Conservation (phyloP, 2,113 vertebrate genomes). For the Psammodynastes pulverulentus region DNA sequence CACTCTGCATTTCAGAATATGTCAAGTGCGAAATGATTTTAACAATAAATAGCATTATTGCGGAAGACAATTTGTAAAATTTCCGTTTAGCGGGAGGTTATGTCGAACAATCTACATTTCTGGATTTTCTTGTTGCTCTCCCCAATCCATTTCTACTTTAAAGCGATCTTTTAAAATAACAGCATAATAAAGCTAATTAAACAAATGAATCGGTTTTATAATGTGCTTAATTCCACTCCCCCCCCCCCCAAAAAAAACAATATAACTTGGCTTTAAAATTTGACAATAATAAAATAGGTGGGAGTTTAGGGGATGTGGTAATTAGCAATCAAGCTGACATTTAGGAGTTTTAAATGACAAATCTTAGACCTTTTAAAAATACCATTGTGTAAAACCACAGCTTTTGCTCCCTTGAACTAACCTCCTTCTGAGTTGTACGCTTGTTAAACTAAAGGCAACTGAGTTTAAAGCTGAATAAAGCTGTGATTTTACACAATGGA, state of each 20-base stretch:
- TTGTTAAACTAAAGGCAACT: slow-evolving; percentile 35
- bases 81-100: background rate
- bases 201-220: slow-evolving; percentile 11
- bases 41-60: background rate
- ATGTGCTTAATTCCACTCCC: slow-evolving; percentile 30
- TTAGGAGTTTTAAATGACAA: slow-evolving; percentile 57
- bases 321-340: slow-evolving; percentile 49
- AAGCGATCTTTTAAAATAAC: background rate
- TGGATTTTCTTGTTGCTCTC: background rate
- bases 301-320: slow-evolving; percentile 43
- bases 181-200: slow-evolving; percentile 16
- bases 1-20: slow-evolving; percentile 28
- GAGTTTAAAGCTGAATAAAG: background rate
- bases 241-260: background rate
- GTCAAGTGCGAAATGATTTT: background rate
- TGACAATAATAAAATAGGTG: slow-evolving; percentile 30
- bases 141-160: background rate
- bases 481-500: background rate
- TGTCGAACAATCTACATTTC: slow-evolving; percentile 7
- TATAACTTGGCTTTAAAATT: slow-evolving; percentile 43
- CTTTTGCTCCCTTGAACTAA: slow-evolving; percentile 8
- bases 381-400: slow-evolving; percentile 33
- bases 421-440: slow-evolving; percentile 22
- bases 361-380: slow-evolving; percentile 50
- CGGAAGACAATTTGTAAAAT: background rate